phyloP scores from a whole-genome alignment of 2,888 invertebrate genomes.

The Frankliniella fusca region DNA sequence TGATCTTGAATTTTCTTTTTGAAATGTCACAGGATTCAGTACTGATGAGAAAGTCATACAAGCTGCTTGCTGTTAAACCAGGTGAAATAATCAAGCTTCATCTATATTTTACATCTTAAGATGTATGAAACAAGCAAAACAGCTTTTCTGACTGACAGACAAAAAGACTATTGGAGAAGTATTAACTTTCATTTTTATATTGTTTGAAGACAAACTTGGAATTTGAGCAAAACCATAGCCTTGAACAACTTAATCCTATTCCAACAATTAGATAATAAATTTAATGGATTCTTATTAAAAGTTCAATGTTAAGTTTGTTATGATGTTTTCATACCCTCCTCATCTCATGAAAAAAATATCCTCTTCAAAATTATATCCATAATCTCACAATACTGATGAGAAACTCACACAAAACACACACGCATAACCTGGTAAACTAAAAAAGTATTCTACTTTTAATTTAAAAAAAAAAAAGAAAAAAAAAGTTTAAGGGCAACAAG shows the following conservation, averaged over 20 bases:
- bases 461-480: background rate
- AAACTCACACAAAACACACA: background rate
- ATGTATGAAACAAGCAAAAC: background rate
- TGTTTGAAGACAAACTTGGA: too few species aligned
- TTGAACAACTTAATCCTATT: background rate
- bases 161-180: background rate
- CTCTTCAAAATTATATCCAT: background rate
- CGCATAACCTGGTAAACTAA: background rate
- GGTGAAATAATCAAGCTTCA: background rate
- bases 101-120: background rate
- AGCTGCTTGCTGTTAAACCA: background rate
- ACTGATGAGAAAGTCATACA: background rate
- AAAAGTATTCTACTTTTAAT: background rate
- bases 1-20: too few species aligned
- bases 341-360: background rate
- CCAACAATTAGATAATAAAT: background rate
- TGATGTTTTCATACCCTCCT: too few species aligned
- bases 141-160: background rate
- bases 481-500: background rate
- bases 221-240: constrained; percentile 1
- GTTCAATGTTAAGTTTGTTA: too few species aligned
- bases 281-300: too few species aligned
- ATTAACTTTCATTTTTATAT: too few species aligned
- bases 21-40: background rate
- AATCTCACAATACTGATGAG: background rate